Percentiles rank a stretch among this genome's conserved stretches.
phyloP scores from a whole-genome alignment of 2,113 vertebrate species.

The Pleuronectes platessa region DNA sequence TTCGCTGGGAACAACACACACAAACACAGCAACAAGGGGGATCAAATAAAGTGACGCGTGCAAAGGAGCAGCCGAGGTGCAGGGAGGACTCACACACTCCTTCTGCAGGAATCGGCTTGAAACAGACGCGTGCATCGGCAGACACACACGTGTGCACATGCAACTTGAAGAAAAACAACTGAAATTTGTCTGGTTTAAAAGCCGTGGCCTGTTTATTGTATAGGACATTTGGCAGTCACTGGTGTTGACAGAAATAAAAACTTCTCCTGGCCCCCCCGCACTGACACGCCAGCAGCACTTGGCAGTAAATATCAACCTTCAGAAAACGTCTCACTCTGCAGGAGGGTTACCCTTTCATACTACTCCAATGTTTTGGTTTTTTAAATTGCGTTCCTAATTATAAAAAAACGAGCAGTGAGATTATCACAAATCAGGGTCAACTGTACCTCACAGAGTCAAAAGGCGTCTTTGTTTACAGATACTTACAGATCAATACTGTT shows the following conservation, averaged over 20 bases:
- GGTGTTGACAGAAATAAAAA: conserved; percentile 46
- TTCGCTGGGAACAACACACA: conserved; percentile 67
- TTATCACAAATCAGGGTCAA: neutral
- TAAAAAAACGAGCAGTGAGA: neutral
- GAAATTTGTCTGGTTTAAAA: conserved; percentile 23
- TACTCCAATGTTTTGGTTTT: conserved; percentile 11
- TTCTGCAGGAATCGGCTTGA: neutral
- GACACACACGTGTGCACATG: neutral
- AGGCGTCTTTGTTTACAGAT: neutral
- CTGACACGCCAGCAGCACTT: conserved; percentile 30
- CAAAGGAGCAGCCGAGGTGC: conserved; percentile 14
- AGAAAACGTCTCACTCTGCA: conserved; percentile 7
- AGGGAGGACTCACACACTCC: neutral
- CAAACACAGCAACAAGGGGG: conserved; percentile 76
- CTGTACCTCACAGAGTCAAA: conserved; percentile 6
- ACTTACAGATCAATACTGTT: conserved; percentile 63
- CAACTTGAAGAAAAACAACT: conserved; percentile 8
- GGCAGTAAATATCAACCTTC: conserved; percentile 43
- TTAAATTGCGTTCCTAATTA: neutral
- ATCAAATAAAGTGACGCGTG: conserved; percentile 52
- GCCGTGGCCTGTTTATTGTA: conserved; percentile 64
- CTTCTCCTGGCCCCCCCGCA: neutral
- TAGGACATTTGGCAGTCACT: conserved; percentile 71
- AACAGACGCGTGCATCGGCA: neutral
- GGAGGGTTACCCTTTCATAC: conserved; percentile 5